These are phyloP conservation scores for Triplophysa rosa DNA, from an alignment of 2,113 vertebrate species.

Conservation along the genomic window DNA sequence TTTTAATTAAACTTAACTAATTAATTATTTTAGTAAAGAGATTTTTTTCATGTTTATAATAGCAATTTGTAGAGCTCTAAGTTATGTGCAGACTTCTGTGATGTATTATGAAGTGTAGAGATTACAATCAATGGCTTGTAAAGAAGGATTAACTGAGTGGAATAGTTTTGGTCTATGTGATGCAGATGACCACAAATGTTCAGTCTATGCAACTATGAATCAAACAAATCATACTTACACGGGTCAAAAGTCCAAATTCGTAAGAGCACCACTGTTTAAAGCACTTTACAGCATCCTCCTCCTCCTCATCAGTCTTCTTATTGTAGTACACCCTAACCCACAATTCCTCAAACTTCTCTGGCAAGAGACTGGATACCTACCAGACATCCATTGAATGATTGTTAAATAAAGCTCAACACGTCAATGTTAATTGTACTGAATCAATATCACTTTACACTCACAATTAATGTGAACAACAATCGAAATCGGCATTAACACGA, in stretches of 20 bases:
- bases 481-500: too few relatives aligned
- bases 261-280: slow-evolving; percentile 87
- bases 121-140: too few relatives aligned
- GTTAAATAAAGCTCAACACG: not conserved
- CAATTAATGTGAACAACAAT: too few relatives aligned
- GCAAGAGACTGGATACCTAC: slow-evolving; percentile 88
- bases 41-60: too few relatives aligned
- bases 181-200: not conserved
- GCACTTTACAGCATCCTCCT: slow-evolving; percentile 80
- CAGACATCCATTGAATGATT: not conserved
- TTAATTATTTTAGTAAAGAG: too few relatives aligned
- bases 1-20: too few relatives aligned
- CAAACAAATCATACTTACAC: not conserved
- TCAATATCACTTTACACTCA: not conserved
- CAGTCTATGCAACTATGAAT: too few relatives aligned
- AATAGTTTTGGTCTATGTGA: not conserved
- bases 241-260: not conserved
- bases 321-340: slow-evolving; percentile 86
- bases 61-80: too few relatives aligned
- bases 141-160: too few relatives aligned
- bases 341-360: slow-evolving; percentile 85
- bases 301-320: slow-evolving; percentile 68
- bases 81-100: too few relatives aligned
- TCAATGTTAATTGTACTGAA: too few relatives aligned
- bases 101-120: too few relatives aligned